Evolutionary conservation across 2,888 invertebrate species (phyloP).

Genomic region (Caenorhabditis wallacei): DNA sequence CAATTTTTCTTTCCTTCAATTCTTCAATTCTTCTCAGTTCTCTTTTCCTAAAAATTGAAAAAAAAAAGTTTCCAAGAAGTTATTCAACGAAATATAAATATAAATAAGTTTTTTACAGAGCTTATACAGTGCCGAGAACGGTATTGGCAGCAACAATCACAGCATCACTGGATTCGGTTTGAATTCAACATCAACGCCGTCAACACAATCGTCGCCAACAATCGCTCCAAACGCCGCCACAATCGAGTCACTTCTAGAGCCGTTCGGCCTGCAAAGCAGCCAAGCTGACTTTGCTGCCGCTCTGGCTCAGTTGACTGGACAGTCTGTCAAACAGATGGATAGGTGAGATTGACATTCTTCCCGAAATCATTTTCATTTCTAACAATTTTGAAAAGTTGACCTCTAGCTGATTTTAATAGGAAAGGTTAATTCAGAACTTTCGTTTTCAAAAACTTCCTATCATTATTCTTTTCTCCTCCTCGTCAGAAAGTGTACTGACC

Average conservation of each 20-base stretch:
- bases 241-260: slow-evolving; percentile 63
- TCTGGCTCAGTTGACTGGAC: slow-evolving; percentile 58
- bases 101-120: slow-evolving; percentile 44
- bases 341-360: slow-evolving; percentile 9
- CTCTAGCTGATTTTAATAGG: neutral
- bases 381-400: too few relatives aligned
- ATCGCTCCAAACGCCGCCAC: slow-evolving; percentile 52
- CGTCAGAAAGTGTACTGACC: slow-evolving; percentile 10
- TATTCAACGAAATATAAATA: neutral
- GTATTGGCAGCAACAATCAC: slow-evolving; percentile 31
- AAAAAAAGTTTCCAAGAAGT: too few relatives aligned
- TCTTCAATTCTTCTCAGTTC: too few relatives aligned
- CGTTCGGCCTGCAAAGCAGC: slow-evolving; percentile 50
- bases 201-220: slow-evolving; percentile 50
- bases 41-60: neutral
- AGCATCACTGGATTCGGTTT: slow-evolving; percentile 41
- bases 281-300: slow-evolving; percentile 51
- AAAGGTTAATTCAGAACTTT: neutral
- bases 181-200: slow-evolving; percentile 8
- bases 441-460: too few relatives aligned
- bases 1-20: neutral
- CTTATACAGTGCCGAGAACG: slow-evolving; percentile 56
- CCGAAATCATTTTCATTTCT: neutral
- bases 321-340: slow-evolving; percentile 50
- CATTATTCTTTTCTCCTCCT: neutral